Evolutionary conservation across 2,888 invertebrate species (phyloP), one percentile per base, ranked within the genome.

Genomic region (Entomobrya proxima): DNA sequence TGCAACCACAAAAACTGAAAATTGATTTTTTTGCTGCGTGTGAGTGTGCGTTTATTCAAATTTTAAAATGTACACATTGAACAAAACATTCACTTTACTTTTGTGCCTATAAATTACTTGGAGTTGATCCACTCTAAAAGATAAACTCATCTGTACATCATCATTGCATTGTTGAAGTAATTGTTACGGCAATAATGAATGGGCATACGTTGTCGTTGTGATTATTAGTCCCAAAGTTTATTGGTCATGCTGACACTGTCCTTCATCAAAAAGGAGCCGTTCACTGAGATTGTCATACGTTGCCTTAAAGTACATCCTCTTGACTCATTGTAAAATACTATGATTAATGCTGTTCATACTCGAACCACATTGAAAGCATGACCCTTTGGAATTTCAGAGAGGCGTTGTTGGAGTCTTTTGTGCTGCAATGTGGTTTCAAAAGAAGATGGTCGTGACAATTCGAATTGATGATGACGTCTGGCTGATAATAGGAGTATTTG

Each of bases 141-240:
- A 61, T 61, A 61, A 61, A 61, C 58, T 61, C 58, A 61, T 61
- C 58, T 5, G 11, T 7, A 44, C 11, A 44, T 13, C 11, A 44
- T 15, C 44, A 44, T 44, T 9, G 44, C n/a, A 15, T 44, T 44
- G 44, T 15, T 44, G 44, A 44, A n/a, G 44, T 44, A 44, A 32
- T 61, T 32, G 32, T 32, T 32, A 61, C 32, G 7, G 32, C n/a
- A 30, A 61, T 61, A n/a, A 52, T 52, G 24, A 55, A 27, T 32
- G 15, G n/a, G n/a, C n/a, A n/a, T n/a, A n/a, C n/a, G n/a, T n/a
- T 61, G 58, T 61, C 58, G 30, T 61, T 61, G 58, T 61, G 58
- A 61, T 61, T 61, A 61, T 61, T 61, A 61, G 58, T 61, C 32
- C 15, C 58, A 61, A 61, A 32, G 30, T 61, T 61, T 32, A 32